Evolutionary conservation across 1,140 invertebrate species (phyloP), one percentile per base, ranked within the genome.

Genomic region (Drosophila pandora): DNA sequence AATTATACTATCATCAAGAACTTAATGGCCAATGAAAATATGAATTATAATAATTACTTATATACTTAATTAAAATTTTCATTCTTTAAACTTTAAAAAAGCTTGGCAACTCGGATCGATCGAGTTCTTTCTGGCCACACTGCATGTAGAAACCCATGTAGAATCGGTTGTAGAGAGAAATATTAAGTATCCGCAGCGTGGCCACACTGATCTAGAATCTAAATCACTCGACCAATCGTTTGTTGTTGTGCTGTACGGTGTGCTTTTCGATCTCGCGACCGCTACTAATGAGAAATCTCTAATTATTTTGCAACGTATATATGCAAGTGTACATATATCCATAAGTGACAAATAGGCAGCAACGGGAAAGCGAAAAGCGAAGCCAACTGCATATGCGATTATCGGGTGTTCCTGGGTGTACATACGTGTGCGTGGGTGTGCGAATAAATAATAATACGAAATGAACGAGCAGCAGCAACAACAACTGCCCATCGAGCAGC

Each of bases 401-500:
- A 39, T 67, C 52, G 49, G 32, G 32, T 25, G 9, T 43, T 43
- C 60, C 25, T 64, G 23, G 37, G 48, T 61, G 25, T 21, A 28
- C 63, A 28, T 17, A 34, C 39, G 63, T 60, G 62, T 65, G 53
- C 53, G 79, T 59, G 76, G 61, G 73, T 54, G 32, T 54, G 67
- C 59, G 68, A 76, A 69, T 77, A 76, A 73, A 61, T 76, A 85
- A 73, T 70, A 74, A 80, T 59, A 63, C 62, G 57, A 71, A 88
- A 88, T 87, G 83, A 85, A 87, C 60, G 71, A 78, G 28, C 80
- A 71, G 49, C 60, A 75, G 13, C 73, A 67, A 30, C 70, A 85
- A 41, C 81, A 72, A 28, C 70, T 72, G 32, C 72, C 34, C 34
- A 37, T 37, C 34, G 34, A 79, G 52, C 69, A 64, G 30, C 41